Evolutionary conservation across 2,888 invertebrate species (phyloP).

Genomic region (Parnassius glacialis): DNA sequence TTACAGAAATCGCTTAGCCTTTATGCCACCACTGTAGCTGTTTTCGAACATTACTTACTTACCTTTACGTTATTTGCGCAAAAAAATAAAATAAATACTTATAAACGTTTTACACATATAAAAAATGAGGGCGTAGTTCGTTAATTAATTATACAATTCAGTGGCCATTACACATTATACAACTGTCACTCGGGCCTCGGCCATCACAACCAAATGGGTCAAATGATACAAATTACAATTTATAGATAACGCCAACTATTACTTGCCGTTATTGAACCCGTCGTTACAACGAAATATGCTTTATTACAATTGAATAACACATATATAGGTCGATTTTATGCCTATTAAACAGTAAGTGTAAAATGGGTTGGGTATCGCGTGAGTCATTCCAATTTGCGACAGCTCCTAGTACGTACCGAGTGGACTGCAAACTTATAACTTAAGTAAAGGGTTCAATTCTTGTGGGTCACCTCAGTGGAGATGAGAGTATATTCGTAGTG

Average conservation of each 20-base stretch:
- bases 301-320: neutral
- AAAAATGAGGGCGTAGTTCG: slow-evolving; percentile 32
- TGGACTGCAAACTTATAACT: neutral
- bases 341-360: slow-evolving; percentile 15
- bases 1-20: too few relatives aligned
- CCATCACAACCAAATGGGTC: slow-evolving; percentile 51
- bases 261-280: slow-evolving; percentile 25
- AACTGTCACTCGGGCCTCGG: slow-evolving; percentile 37
- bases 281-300: slow-evolving; percentile 2
- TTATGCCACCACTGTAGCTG: too few relatives aligned
- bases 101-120: slow-evolving; percentile 6
- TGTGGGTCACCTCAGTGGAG: too few relatives aligned
- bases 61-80: neutral
- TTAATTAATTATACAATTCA: slow-evolving; percentile 30
- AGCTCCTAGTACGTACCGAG: slow-evolving; percentile 6
- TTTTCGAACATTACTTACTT: neutral
- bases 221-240: slow-evolving; percentile 63
- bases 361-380: slow-evolving; percentile 20
- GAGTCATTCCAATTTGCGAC: slow-evolving; percentile 26
- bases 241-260: slow-evolving; percentile 35
- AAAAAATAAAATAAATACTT: neutral
- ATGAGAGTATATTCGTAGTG: too few relatives aligned
- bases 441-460: neutral
- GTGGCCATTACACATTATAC: slow-evolving; percentile 23
- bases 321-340: slow-evolving; percentile 16